Conservation (phyloP, 2,113 vertebrate species). For the Paramormyrops kingsleyae region DNA sequence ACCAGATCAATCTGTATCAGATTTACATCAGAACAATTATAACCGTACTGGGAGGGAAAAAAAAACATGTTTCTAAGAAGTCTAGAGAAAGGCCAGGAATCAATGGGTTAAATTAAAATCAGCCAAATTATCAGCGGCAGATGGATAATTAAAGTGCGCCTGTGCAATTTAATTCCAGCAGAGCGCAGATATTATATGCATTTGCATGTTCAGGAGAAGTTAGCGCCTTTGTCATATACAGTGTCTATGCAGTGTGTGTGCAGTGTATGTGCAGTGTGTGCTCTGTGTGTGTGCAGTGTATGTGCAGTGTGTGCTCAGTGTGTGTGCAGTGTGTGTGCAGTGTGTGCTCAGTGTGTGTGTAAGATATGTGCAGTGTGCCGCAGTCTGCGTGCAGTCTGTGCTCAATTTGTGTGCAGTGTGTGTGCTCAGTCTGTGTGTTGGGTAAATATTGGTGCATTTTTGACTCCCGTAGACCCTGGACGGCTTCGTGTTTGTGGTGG, state of each 20-base stretch:
- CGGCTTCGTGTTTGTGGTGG: conserved; percentile 91
- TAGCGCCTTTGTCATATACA: background rate
- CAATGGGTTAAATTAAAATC: background rate
- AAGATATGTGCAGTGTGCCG: no score
- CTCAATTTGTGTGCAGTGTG: no score
- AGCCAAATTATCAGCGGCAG: background rate
- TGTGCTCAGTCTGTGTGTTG: background rate
- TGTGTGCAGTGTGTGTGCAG: no score
- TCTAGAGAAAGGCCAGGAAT: background rate
- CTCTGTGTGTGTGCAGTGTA: no score
- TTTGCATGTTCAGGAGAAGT: background rate
- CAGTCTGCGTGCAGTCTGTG: no score
- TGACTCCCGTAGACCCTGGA: conserved; percentile 77
- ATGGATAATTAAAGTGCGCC: background rate
- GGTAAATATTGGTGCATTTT: conserved; percentile 6
- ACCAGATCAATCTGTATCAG: background rate
- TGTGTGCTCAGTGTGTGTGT: background rate
- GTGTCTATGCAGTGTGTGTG: background rate
- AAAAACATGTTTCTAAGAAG: background rate
- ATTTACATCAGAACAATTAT: background rate
- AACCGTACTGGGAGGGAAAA: background rate
- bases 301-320: no score
- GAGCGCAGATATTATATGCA: background rate
- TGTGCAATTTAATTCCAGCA: background rate
- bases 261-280: no score